Conservation (phyloP, 2,113 vertebrate genomes). For the Zosterops pallidus region DNA sequence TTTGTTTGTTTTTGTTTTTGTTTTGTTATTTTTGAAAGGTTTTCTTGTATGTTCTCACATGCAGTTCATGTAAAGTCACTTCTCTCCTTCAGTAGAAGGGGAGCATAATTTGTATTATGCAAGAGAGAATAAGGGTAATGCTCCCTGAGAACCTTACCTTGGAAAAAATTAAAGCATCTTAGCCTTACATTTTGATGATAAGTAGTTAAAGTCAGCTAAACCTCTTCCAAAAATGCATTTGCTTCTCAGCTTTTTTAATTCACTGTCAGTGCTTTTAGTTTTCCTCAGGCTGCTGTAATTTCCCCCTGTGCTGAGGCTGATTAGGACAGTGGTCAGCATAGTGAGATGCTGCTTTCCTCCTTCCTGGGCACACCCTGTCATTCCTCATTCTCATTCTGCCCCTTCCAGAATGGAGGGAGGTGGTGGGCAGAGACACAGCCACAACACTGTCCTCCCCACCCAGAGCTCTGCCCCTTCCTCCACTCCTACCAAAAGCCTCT, state of each 20-base stretch:
- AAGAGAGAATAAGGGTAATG: background rate
- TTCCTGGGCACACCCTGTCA: background rate
- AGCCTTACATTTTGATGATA: background rate
- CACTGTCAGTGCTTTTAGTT: background rate
- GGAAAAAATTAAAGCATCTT: background rate
- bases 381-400: background rate
- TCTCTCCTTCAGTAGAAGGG: background rate
- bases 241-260: background rate
- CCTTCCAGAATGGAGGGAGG: background rate
- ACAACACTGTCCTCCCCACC: background rate
- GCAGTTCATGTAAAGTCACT: background rate
- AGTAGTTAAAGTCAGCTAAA: background rate
- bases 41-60: background rate
- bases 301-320: background rate
- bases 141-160: background rate
- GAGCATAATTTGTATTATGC: background rate
- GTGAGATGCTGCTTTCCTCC: background rate
- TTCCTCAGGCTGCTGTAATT: background rate
- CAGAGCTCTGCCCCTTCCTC: background rate
- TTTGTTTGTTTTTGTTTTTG: background rate
- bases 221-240: background rate
- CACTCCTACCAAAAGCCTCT: background rate
- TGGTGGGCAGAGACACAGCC: background rate
- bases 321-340: background rate
- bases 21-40: background rate